Conservation (phyloP, 2,113 vertebrate genomes). For the Colinus virginianus region DNA sequence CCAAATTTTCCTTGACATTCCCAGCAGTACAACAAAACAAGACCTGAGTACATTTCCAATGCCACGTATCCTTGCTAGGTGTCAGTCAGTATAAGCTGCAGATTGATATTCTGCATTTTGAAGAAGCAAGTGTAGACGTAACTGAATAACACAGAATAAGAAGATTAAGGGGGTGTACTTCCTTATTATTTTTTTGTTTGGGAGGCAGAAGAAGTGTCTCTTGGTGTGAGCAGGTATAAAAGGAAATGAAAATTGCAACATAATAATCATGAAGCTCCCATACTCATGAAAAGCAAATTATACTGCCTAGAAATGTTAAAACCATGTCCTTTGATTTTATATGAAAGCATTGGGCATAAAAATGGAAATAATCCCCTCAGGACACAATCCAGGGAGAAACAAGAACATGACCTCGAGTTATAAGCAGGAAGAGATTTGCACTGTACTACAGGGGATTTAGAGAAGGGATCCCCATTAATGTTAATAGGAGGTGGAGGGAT, state of each 20-base stretch:
- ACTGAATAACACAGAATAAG: not conserved
- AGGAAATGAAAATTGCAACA: not conserved
- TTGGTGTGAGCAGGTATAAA: not conserved
- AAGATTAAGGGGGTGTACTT: not conserved
- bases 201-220: not conserved
- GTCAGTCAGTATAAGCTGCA: not conserved
- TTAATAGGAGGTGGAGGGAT: not conserved
- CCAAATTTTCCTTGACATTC: not conserved
- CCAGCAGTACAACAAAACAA: not conserved
- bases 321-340: not conserved
- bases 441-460: slow-evolving; percentile 28
- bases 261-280: slow-evolving; percentile 18
- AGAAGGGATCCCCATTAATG: slow-evolving; percentile 25
- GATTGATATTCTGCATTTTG: not conserved
- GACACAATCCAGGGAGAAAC: not conserved
- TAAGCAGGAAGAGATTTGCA: slow-evolving; percentile 51
- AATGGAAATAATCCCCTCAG: slow-evolving; percentile 54
- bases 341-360: not conserved
- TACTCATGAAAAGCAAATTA: slow-evolving; percentile 3
- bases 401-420: not conserved
- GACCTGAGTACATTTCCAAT: not conserved
- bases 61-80: not conserved
- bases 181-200: not conserved
- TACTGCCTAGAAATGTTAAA: slow-evolving; percentile 38
- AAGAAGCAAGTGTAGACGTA: not conserved